Conservation (phyloP, 1,140 invertebrate species). For the Drosophila oshimai region DNA sequence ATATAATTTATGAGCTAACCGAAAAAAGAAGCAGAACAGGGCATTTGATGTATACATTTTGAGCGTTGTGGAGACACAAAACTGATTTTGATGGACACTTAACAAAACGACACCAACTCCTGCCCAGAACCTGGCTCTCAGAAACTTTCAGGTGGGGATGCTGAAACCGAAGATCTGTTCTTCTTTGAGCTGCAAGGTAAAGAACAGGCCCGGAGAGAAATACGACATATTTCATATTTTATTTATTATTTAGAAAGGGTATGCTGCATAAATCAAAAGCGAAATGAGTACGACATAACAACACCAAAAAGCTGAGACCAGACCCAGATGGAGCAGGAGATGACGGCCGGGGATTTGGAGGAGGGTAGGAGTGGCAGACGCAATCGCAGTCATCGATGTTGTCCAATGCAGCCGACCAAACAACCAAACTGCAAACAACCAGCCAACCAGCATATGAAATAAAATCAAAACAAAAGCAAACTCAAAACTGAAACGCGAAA, state of each 20-base stretch:
- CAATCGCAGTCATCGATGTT: conserved; percentile 55
- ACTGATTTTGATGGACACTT: conserved; percentile 81
- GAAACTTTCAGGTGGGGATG: conserved; percentile 41
- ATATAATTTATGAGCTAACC: conserved; percentile 72
- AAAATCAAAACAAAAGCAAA: conserved; percentile 46
- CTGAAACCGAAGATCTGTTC: conserved; percentile 32
- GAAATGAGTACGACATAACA: conserved; percentile 81
- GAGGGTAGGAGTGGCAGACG: conserved; percentile 17
- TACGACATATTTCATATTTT: conserved; percentile 80
- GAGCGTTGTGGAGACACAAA: conserved; percentile 73
- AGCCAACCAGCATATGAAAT: conserved; percentile 52
- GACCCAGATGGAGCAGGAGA: conserved; percentile 7
- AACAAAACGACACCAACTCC: conserved; percentile 75
- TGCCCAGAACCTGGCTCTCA: neutral
- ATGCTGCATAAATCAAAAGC: conserved; percentile 78
- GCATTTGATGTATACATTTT: conserved; percentile 79
- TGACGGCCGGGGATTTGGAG: neutral
- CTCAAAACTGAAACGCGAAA: conserved; percentile 44
- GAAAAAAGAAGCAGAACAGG: conserved; percentile 33
- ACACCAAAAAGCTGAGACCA: conserved; percentile 64
- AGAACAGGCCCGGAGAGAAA: conserved; percentile 27
- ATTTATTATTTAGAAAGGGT: conserved; percentile 81
- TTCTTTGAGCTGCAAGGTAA: conserved; percentile 10
- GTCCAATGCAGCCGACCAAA: conserved; percentile 59
- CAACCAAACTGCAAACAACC: conserved; percentile 42